Conservation (phyloP, 2,113 vertebrate species). For the Ceyx melanurus region DNA sequence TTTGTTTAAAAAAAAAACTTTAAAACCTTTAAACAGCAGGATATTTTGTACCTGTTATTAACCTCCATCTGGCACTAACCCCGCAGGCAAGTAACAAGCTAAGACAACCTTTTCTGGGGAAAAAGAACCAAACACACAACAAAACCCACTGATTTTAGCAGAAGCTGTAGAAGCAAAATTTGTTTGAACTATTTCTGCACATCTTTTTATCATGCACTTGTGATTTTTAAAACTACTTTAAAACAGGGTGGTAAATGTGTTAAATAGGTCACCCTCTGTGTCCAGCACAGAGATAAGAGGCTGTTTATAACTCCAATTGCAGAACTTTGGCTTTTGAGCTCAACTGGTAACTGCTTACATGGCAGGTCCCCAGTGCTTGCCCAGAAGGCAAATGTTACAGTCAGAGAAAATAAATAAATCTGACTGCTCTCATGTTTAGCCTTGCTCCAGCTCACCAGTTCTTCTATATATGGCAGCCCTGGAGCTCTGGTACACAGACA, state of each 20-base stretch:
- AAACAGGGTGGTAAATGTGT: neutral
- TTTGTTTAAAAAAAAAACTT: neutral
- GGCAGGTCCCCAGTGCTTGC: constrained; percentile 5
- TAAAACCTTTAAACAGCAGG: neutral
- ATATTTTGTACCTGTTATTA: constrained; percentile 43
- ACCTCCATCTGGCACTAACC: constrained; percentile 34
- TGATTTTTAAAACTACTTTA: neutral
- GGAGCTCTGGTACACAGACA: neutral
- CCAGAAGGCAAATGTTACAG: constrained; percentile 20
- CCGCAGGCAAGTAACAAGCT: neutral
- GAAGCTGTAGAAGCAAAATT: neutral
- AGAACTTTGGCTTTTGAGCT: constrained; percentile 48
- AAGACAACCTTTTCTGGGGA: neutral
- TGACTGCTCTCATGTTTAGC: constrained; percentile 26
- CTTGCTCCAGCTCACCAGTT: neutral
- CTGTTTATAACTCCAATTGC: constrained; percentile 26
- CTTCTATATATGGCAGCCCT: constrained; percentile 39
- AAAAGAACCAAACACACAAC: neutral
- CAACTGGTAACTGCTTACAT: constrained; percentile 38
- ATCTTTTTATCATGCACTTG: neutral
- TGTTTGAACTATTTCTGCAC: neutral
- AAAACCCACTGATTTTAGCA: neutral
- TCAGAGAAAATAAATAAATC: constrained; percentile 48
- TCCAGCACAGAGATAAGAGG: constrained; percentile 38
- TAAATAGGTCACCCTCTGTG: constrained; percentile 39